Percentiles rank a stretch among this genome's conserved stretches.
Conservation (phyloP, 2,113 vertebrate species). For the Bubo bubo region DNA sequence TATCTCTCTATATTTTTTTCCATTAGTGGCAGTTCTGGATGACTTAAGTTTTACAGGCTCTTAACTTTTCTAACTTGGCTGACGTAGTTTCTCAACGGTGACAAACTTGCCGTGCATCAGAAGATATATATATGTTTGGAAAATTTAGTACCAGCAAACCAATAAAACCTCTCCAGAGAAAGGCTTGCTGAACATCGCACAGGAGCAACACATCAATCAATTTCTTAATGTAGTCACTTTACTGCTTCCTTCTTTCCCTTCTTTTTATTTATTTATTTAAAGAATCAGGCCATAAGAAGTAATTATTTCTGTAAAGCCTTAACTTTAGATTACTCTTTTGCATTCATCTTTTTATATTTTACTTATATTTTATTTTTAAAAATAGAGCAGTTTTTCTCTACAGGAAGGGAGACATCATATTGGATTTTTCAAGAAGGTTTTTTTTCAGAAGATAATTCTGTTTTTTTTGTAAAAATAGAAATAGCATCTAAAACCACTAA, state of each 20-base stretch:
- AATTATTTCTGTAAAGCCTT: background rate
- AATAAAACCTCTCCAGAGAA: constrained; percentile 53
- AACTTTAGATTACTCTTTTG: background rate
- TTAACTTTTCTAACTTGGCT: constrained; percentile 65
- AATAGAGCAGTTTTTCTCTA: background rate
- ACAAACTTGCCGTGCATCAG: constrained; percentile 53
- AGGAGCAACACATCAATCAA: constrained; percentile 52
- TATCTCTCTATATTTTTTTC: constrained; percentile 44
- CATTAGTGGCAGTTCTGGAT: constrained; percentile 62
- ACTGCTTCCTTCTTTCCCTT: background rate
- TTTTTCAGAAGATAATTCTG: background rate
- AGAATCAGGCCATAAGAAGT: background rate
- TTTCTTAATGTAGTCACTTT: constrained; percentile 52
- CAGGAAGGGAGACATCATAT: background rate
- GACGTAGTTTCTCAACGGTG: constrained; percentile 54
- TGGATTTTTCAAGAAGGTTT: background rate
- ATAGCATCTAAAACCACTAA: background rate
- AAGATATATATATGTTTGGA: constrained; percentile 60
- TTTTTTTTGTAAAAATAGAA: background rate
- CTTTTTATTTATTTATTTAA: background rate
- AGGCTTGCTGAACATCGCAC: background rate
- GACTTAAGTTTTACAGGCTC: constrained; percentile 64
- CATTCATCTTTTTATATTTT: background rate
- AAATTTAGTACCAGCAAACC: constrained; percentile 61
- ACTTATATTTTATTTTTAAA: background rate